Evolutionary conservation across 2,113 vertebrate species (phyloP).

Genomic region (Hiodon tergisus): DNA sequence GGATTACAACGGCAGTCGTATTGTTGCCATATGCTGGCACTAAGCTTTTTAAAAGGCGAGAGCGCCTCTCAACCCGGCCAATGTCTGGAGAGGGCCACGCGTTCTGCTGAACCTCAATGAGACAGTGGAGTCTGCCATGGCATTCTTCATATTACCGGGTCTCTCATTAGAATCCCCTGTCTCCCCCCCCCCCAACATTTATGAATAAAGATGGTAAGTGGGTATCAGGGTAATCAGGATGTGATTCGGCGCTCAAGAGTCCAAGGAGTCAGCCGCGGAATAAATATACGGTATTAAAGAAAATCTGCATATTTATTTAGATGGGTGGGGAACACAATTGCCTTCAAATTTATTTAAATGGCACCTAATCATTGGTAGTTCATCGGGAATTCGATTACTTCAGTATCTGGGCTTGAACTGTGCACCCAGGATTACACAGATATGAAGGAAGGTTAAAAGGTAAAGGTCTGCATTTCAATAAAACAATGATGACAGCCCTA

Average conservation of each 20-base stretch:
- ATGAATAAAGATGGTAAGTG: slow-evolving; percentile 17
- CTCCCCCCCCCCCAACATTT: not conserved
- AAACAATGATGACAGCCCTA: not conserved
- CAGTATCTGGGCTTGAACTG: not conserved
- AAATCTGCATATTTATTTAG: slow-evolving; percentile 22
- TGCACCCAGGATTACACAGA: not conserved
- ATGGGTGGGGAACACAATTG: not conserved
- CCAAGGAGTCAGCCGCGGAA: slow-evolving; percentile 10
- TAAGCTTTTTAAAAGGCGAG: no score
- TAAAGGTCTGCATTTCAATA: not conserved
- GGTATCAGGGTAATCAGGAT: slow-evolving; percentile 11
- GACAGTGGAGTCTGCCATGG: not conserved
- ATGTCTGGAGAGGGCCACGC: not conserved
- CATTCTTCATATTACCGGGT: not conserved
- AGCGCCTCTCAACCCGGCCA: no score
- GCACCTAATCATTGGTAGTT: not conserved
- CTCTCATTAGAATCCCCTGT: not conserved
- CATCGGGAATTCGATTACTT: not conserved
- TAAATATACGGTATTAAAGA: slow-evolving; percentile 23
- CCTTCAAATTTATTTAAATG: slow-evolving; percentile 3
- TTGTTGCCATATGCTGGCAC: no score
- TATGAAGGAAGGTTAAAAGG: not conserved
- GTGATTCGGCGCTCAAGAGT: slow-evolving; percentile 16
- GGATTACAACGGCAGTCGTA: not conserved
- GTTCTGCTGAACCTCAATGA: not conserved